Evolutionary conservation across 1,140 invertebrate genomes (phyloP), one percentile per base, ranked within the genome.

Genomic region (Anthonomus grandis): DNA sequence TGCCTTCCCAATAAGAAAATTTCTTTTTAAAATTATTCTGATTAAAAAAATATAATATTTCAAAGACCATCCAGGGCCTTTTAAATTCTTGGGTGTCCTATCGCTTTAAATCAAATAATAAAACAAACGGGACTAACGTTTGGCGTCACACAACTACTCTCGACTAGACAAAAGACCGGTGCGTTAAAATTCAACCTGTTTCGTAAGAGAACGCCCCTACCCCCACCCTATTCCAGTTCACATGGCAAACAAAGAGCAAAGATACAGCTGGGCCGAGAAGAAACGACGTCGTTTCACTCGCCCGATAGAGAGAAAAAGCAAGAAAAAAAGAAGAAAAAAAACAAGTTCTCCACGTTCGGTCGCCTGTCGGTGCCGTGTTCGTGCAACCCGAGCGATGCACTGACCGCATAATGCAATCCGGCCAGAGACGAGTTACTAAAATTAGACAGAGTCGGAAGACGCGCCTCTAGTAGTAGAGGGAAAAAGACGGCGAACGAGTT

Each of bases 331-430:
- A 64, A 58, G 42, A 58, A 54, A 49, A 57, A 58, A 56, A 64
- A 62, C 63, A 56, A 64, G 63, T 64, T 57, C 52, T n/a, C n/a
- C n/a, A n/a, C n/a, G n/a, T n/a, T n/a, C n/a, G n/a, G n/a, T n/a
- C n/a, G n/a, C n/a, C n/a, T n/a, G n/a, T n/a, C n/a, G n/a, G n/a
- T n/a, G n/a, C n/a, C 45, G 58, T 48, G 59, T 61, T 62, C 60
- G 52, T 64, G 60, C 63, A 64, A 59, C 49, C 57, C 45, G 57
- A 54, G 48, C 63, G 57, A 64, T 64, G 63, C 63, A 64, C 59
- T 64, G 59, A 62, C 63, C 60, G 59, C 56, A 62, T 62, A 62
- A 64, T 62, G 63, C 60, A 57, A 62, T 44, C 44, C 10, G 27
- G 27, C 22, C 23, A 19, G 42, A 45, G 42, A 44, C 48, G 48